Percentiles rank a stretch among this genome's conserved stretches.
Evolutionary conservation across 2,113 vertebrate species (phyloP).

Genomic region (Hylia prasina): DNA sequence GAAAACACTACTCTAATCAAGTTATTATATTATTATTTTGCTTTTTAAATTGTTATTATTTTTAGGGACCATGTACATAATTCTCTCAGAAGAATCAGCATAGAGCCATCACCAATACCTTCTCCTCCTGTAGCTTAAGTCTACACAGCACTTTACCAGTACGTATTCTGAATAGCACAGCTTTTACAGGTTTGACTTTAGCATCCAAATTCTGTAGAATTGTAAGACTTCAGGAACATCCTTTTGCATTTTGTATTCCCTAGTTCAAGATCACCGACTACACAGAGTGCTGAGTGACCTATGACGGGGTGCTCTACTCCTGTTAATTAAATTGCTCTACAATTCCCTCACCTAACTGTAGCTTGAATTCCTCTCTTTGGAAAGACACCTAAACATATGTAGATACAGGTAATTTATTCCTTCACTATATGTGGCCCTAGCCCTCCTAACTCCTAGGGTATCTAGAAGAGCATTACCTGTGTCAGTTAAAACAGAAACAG

Average conservation of each 20-base stretch:
- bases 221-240: background rate
- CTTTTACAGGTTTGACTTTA: background rate
- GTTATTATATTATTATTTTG: background rate
- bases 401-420: background rate
- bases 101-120: background rate
- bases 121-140: background rate
- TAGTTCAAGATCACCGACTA: background rate
- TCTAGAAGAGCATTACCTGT: background rate
- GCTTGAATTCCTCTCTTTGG: background rate
- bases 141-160: background rate
- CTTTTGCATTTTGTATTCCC: background rate
- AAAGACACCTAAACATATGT: background rate
- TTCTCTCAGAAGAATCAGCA: background rate
- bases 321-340: background rate
- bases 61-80: background rate
- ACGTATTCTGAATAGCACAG: background rate
- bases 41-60: background rate
- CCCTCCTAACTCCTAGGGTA: background rate
- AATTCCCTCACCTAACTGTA: background rate
- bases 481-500: background rate
- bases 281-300: background rate
- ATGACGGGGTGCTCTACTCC: background rate
- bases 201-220: background rate
- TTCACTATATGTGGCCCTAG: background rate
- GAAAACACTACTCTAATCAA: background rate